Base-by-base conservation (phyloP, 2,797 vertebrate genomes). In the Ispidina picta region DNA sequence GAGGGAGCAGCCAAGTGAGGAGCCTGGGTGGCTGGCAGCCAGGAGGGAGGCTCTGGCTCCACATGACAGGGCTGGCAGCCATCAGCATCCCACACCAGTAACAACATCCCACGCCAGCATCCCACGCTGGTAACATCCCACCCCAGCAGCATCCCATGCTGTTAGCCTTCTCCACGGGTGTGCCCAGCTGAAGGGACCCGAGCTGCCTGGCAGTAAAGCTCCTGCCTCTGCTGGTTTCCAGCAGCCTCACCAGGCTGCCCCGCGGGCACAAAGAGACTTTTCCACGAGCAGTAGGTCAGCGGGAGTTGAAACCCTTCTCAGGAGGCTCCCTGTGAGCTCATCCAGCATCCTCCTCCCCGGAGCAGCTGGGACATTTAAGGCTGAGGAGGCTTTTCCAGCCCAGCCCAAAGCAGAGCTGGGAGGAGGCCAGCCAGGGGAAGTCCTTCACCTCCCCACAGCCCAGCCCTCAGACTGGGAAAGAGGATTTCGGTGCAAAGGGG, bases 271-370 rank as follows among this genome's bases (percentile, higher is more conserved):
- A 54, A 9, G 51, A 54, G 33, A 63, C 87, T 87, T 49, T 65
- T 62, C 70, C 48, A n/a, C 37, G 74, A 83, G 82, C 9, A 21
- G 60, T 49, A 79, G 85, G 93, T 93, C 94, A 92, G 94, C 4
- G 63, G 71, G 80, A 92, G 93, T 54, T 89, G 89, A 89, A 92
- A 76, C 23, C n/a, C 85, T 89, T 82, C 93, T 86, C 92, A 70
- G 83, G 94, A 91, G 91, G 83, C 74, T 88, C 93, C 68, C 72
- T 14, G 10, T 76, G 64, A 93, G 92, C 87, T 83, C 46, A 90
- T 49, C 46, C 14, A 86, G 71, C 74, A 73, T 60, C 83, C 92
- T 91, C 89, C 93, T 82, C 69, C 83, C 83, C 2, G 4, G 29
- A 92, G 88, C 91, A 86, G 79, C 81, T 79, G 83, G 93, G 94